phyloP scores from a whole-genome alignment of 30 jellyfish, hydroid and myxozoan species.

The Cassiopea andromeda region DNA sequence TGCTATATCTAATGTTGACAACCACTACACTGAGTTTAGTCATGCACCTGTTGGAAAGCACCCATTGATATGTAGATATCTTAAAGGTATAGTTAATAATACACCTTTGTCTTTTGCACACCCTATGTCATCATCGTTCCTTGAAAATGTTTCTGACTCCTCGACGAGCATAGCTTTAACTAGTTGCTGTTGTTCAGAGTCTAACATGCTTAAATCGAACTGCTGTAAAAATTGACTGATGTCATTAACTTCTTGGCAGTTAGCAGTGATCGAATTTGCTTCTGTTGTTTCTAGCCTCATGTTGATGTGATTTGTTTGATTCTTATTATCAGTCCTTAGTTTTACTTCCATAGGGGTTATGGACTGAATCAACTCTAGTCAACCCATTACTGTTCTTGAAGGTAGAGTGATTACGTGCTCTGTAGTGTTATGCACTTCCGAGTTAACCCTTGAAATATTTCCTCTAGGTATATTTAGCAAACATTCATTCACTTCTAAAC shows the following conservation, averaged over 20 bases:
- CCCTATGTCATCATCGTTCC: slow-evolving; percentile 42
- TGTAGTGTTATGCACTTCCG: slow-evolving; percentile 6
- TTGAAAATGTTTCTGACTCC: slow-evolving; percentile 41
- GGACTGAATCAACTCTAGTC: slow-evolving; percentile 2
- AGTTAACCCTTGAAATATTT: slow-evolving; percentile 4
- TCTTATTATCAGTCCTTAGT: slow-evolving; percentile 3
- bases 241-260: neutral
- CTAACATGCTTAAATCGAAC: neutral
- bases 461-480: slow-evolving; percentile 32
- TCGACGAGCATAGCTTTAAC: slow-evolving; percentile 14
- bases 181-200: slow-evolving; percentile 3
- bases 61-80: no score
- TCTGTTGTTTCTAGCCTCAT: neutral
- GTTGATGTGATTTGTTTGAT: neutral
- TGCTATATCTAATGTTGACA: no score
- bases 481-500: slow-evolving; percentile 23
- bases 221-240: neutral
- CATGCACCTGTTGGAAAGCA: no score
- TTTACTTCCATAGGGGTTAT: slow-evolving; percentile 11
- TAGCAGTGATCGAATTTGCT: neutral
- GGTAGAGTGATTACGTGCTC: slow-evolving; percentile 17
- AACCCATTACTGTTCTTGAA: slow-evolving; percentile 40
- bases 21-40: no score
- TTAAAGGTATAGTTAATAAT: no score
- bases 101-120: slow-evolving; percentile 13